Conservation (phyloP, 2,888 invertebrate genomes). For the Eristalinus sepulchralis region DNA sequence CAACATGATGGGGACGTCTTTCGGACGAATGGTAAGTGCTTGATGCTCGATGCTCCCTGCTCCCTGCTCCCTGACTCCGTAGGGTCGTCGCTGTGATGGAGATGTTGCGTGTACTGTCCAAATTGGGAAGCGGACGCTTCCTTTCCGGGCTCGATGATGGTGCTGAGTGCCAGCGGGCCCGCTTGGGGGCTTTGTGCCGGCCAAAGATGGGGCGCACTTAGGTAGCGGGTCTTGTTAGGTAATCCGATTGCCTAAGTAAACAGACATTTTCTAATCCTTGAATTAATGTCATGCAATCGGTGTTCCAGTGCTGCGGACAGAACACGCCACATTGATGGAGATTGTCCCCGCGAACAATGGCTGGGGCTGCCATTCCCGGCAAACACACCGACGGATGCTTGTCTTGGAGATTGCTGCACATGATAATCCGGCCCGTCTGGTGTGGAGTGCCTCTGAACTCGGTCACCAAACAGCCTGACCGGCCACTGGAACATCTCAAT, state of each 20-base stretch:
- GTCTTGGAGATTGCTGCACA: background rate
- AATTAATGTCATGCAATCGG: constrained; percentile 10
- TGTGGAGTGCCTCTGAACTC: background rate
- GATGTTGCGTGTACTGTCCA: constrained; percentile 62
- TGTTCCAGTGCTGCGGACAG: background rate
- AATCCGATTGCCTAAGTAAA: constrained; percentile 10
- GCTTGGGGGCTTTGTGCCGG: constrained; percentile 1
- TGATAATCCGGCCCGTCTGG: background rate
- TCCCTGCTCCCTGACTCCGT: background rate
- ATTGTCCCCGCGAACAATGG: background rate
- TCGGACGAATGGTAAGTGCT: constrained; percentile 78
- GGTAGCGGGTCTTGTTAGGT: constrained; percentile 17
- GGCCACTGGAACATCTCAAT: constrained; percentile 37
- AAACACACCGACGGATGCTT: background rate
- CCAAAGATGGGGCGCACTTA: constrained; percentile 10
- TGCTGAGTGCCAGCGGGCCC: constrained; percentile 28
- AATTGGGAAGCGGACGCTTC: constrained; percentile 45
- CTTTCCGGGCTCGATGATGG: constrained; percentile 26
- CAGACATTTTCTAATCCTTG: constrained; percentile 25
- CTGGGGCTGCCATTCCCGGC: background rate
- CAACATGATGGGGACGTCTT: constrained; percentile 81
- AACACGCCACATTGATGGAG: background rate
- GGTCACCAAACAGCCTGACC: background rate
- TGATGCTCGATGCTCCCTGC: no score
- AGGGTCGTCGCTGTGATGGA: constrained; percentile 40